phyloP scores from a whole-genome alignment of 2,888 invertebrate genomes.

The Microctonus brassicae region DNA sequence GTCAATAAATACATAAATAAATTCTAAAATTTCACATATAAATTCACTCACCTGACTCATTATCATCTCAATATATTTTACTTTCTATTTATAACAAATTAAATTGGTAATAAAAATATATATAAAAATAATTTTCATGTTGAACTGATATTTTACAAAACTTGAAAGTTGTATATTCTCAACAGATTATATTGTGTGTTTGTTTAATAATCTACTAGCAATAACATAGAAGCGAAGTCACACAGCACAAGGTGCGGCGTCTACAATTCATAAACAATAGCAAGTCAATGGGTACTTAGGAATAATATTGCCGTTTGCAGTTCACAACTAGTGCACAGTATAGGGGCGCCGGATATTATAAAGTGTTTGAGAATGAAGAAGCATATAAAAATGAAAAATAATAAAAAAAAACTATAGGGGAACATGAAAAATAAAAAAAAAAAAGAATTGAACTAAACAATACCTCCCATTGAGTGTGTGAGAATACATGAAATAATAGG shows the following conservation, averaged over 20 bases:
- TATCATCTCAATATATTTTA: no score
- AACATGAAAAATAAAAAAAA: conserved; percentile 1
- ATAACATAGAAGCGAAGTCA: not conserved
- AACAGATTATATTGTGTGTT: conserved; percentile 14
- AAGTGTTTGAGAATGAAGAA: not conserved
- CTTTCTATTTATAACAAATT: not conserved
- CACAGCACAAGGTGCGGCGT: conserved; percentile 34
- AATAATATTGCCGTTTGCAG: conserved; percentile 43
- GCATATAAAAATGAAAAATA: not conserved
- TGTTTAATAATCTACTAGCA: no score
- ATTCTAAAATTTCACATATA: not conserved
- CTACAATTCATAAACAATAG: conserved; percentile 44
- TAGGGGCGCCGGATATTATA: not conserved
- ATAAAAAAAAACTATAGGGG: no score
- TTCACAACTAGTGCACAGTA: conserved; percentile 38
- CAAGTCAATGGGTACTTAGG: conserved; percentile 42
- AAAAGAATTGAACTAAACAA: not conserved
- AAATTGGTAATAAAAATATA: not conserved
- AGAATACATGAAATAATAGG: not conserved
- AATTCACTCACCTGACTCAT: no score
- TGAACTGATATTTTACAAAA: not conserved
- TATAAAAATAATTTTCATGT: not conserved
- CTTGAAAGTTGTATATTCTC: not conserved
- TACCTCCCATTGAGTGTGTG: not conserved
- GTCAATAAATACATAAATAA: not conserved